Percentiles rank a stretch among this genome's conserved stretches.
Conservation (phyloP, 2,113 vertebrate species). For the Romanogobio albipinnatus region DNA sequence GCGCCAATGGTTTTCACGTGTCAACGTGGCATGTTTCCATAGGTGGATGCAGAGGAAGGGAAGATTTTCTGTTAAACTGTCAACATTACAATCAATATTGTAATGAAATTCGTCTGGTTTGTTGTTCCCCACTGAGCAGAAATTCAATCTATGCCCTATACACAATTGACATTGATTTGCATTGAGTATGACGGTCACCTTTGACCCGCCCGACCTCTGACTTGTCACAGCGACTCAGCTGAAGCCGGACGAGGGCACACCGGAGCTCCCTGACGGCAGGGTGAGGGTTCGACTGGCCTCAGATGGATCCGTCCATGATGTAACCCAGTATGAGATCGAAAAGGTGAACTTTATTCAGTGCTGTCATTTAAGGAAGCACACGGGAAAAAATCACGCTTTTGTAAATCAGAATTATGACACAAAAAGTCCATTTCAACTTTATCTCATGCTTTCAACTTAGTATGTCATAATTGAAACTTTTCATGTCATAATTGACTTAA, state of each 20-base stretch:
- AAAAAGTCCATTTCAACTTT: too few species aligned
- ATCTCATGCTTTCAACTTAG: too few species aligned
- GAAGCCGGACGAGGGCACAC: conserved; percentile 92
- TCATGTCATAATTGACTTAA: too few species aligned
- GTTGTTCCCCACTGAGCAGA: not conserved
- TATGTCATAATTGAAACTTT: too few species aligned
- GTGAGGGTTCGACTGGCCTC: conserved; percentile 81
- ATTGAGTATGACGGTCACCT: not conserved
- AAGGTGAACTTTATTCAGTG: conserved; percentile 56
- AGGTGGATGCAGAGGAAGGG: too few species aligned
- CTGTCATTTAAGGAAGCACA: too few species aligned
- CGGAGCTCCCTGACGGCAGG: conserved; percentile 80
- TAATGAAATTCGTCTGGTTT: not conserved
- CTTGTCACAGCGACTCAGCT: conserved; percentile 84
- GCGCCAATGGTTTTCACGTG: not conserved
- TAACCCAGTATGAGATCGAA: conserved; percentile 82
- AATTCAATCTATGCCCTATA: not conserved
- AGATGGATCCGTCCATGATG: conserved; percentile 76
- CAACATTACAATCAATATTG: too few species aligned
- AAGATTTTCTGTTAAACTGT: too few species aligned
- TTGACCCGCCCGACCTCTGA: conserved; percentile 18
- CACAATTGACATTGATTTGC: not conserved
- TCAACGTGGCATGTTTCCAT: not conserved
- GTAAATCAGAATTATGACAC: too few species aligned
- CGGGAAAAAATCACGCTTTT: too few species aligned